These are phyloP conservation scores for Lithophane socia DNA, from an alignment of 2,888 invertebrate species.

Conservation along the genomic window DNA sequence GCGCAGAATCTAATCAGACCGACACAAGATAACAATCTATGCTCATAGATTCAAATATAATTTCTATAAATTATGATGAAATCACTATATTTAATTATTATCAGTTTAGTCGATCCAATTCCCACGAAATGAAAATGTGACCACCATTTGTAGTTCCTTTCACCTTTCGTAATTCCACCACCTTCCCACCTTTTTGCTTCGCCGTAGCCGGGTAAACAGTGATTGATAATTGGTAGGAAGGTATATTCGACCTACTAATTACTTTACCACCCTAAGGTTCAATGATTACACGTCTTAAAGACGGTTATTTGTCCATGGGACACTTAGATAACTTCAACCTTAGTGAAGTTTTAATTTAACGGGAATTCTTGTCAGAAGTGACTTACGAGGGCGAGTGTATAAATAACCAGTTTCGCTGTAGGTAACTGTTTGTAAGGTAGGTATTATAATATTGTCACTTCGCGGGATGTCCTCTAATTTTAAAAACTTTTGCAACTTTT, in stretches of 20 bases:
- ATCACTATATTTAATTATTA: constrained; percentile 10
- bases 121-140: constrained; percentile 33
- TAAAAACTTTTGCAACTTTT: too few species aligned
- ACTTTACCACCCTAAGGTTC: too few species aligned
- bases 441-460: neutral
- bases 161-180: constrained; percentile 8
- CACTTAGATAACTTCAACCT: too few species aligned
- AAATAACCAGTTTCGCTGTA: neutral
- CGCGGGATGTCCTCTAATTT: neutral
- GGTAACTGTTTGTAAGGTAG: neutral
- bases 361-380: too few species aligned
- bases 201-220: too few species aligned
- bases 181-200: too few species aligned
- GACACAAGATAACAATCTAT: constrained; percentile 59
- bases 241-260: too few species aligned
- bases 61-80: constrained; percentile 1
- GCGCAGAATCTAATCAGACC: constrained; percentile 37
- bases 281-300: too few species aligned
- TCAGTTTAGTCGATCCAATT: constrained; percentile 6
- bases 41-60: constrained; percentile 7
- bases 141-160: constrained; percentile 2
- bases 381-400: too few species aligned
- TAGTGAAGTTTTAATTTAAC: too few species aligned
- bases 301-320: too few species aligned
- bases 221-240: neutral